Evolutionary conservation across 2,888 invertebrate genomes (phyloP), one percentile per base, ranked within the genome.

Genomic region (Nycteola revayana): DNA sequence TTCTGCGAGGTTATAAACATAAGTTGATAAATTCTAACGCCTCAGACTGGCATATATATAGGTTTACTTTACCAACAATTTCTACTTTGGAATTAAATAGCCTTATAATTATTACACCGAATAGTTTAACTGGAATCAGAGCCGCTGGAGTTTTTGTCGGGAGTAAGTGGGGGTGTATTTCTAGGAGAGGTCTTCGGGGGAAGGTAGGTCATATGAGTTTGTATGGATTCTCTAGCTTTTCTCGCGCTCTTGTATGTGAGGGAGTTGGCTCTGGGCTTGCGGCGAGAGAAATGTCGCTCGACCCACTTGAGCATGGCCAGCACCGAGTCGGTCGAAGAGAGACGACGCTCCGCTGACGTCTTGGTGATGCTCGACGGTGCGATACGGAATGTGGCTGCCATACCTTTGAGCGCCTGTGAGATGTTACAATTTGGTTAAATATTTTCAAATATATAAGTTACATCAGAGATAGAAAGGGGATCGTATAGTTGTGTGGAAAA

Each of bases 361-460:
- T 95, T 94, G 3, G 94, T 94, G 59, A 96, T 95, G 66, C 92
- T 91, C 0, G 96, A 96, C 0, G 95, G 94, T 0, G 96, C 94
- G 6, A 97, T 95, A 30, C 96, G 93, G 91, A 97, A 97, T 2
- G 96, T 96, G 1, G 96, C 95, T 0, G 96, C 96, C 96, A 97
- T 96, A 75, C 96, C 96, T 89, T 96, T 96, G 36, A 96, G 85
- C 0, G 96, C 95, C 96, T 96, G 69, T 21, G 46, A 47, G 32
- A 18, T 5, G 14, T 14, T 14, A 14, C 14, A 14, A n/a, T n/a
- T n/a, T n/a, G n/a, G n/a, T n/a, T n/a, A n/a, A n/a, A n/a, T n/a
- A n/a, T n/a, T n/a, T n/a, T n/a, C n/a, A n/a, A n/a, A n/a, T n/a
- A n/a, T n/a, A n/a, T n/a, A n/a, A n/a, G n/a, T n/a, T n/a, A n/a